These are phyloP conservation scores for Patella ulyssiponensis DNA, from an alignment of 2,888 invertebrate species.

Conservation along the genomic window DNA sequence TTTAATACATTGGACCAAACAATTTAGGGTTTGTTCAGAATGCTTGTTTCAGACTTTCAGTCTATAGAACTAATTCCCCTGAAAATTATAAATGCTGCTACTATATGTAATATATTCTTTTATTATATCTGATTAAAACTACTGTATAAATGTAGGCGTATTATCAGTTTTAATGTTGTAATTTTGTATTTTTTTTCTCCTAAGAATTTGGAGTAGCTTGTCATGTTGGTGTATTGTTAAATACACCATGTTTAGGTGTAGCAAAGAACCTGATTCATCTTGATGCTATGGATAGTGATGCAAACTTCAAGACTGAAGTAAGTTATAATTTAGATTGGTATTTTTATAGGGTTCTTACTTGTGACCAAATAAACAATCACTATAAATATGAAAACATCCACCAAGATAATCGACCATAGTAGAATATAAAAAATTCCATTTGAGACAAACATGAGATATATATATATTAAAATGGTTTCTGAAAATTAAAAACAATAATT, in stretches of 20 bases:
- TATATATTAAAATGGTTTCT: too few species aligned
- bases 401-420: too few species aligned
- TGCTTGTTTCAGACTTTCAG: too few species aligned
- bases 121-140: not conserved
- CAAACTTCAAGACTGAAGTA: conserved; percentile 60
- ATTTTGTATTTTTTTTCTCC: conserved; percentile 16
- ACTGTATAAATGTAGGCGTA: not conserved
- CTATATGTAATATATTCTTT: not conserved
- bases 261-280: conserved; percentile 73
- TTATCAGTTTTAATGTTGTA: not conserved
- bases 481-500: too few species aligned
- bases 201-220: conserved; percentile 74
- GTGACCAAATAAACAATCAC: too few species aligned
- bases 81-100: not conserved
- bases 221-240: conserved; percentile 72
- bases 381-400: too few species aligned
- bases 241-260: conserved; percentile 72
- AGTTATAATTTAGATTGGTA: not conserved
- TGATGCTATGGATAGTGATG: conserved; percentile 65
- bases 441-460: too few species aligned
- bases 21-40: too few species aligned
- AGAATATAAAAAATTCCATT: too few species aligned
- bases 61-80: not conserved
- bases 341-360: too few species aligned
- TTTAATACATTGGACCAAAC: too few species aligned